Conservation (phyloP, 2,797 vertebrate species). For the Crocodylus rhombifer region DNA sequence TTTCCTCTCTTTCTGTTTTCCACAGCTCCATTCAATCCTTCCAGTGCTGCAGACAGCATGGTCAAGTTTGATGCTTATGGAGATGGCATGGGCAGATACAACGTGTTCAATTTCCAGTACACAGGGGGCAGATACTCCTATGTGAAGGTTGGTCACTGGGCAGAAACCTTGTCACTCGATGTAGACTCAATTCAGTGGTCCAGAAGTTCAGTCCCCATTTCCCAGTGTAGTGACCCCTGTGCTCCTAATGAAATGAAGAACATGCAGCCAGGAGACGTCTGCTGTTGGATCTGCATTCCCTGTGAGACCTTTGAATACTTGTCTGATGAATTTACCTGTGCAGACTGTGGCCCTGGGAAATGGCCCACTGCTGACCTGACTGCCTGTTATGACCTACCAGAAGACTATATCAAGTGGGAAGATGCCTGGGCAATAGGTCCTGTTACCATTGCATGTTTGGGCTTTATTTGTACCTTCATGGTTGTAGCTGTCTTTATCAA, state of each 20-base stretch:
- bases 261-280: slow-evolving; percentile 98
- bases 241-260: slow-evolving; percentile 99
- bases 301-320: slow-evolving; percentile 95
- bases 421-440: slow-evolving; percentile 98
- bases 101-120: slow-evolving; percentile 97
- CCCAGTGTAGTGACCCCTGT: slow-evolving; percentile 98
- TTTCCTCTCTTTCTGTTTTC: slow-evolving; percentile 22
- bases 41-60: slow-evolving; percentile 86
- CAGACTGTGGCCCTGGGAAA: slow-evolving; percentile 92
- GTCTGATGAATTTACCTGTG: slow-evolving; percentile 95
- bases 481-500: slow-evolving; percentile 94
- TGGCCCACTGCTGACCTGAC: slow-evolving; percentile 94
- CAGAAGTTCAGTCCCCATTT: slow-evolving; percentile 86
- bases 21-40: slow-evolving; percentile 92
- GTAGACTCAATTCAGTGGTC: slow-evolving; percentile 94
- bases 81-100: slow-evolving; percentile 95
- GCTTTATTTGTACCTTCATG: slow-evolving; percentile 93
- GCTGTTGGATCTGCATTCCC: slow-evolving; percentile 99
- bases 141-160: slow-evolving; percentile 95
- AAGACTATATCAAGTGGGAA: slow-evolving; percentile 99
- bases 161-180: slow-evolving; percentile 91
- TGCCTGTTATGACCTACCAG: slow-evolving; percentile 94
- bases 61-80: slow-evolving; percentile 97
- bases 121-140: slow-evolving; percentile 89
- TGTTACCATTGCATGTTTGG: slow-evolving; percentile 94